phyloP scores from a whole-genome alignment of 2,888 invertebrate species.

The Archips xylosteana region DNA sequence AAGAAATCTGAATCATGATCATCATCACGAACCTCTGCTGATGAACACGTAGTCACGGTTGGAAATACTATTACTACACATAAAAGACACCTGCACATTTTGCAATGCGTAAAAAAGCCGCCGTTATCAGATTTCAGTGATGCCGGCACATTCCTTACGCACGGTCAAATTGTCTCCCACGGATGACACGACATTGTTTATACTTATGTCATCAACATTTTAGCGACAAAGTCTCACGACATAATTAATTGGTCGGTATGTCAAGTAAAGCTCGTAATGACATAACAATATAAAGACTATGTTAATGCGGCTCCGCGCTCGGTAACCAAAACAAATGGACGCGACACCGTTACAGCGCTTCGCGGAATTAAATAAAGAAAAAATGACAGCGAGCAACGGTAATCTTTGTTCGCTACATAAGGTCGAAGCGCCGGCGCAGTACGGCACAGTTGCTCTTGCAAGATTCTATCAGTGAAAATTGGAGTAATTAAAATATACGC shows the following conservation, averaged over 20 bases:
- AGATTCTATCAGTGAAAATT: slow-evolving; percentile 55
- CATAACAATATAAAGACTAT: slow-evolving; percentile 47
- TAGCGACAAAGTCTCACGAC: slow-evolving; percentile 34
- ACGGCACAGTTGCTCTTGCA: slow-evolving; percentile 53
- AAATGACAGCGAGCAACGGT: slow-evolving; percentile 77
- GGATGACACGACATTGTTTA: slow-evolving; percentile 41
- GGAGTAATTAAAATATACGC: slow-evolving; percentile 66
- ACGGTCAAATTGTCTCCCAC: slow-evolving; percentile 52
- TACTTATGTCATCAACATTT: slow-evolving; percentile 40
- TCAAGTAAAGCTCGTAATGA: slow-evolving; percentile 42
- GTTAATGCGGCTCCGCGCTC: slow-evolving; percentile 35
- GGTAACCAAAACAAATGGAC: slow-evolving; percentile 79
- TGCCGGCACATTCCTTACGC: slow-evolving; percentile 52
- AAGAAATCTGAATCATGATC: slow-evolving; percentile 24
- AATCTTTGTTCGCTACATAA: slow-evolving; percentile 74
- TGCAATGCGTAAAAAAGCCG: slow-evolving; percentile 43
- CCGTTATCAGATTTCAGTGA: slow-evolving; percentile 49
- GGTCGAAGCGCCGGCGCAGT: slow-evolving; percentile 68
- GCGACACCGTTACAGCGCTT: slow-evolving; percentile 81
- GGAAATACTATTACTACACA: not conserved
- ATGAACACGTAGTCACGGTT: slow-evolving; percentile 2
- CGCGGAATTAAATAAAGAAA: slow-evolving; percentile 79
- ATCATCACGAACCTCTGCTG: slow-evolving; percentile 3
- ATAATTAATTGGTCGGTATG: slow-evolving; percentile 41
- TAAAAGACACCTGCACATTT: slow-evolving; percentile 1